Percentiles rank a stretch among this genome's conserved stretches.
These are phyloP conservation scores for Sandelia bainsii DNA, from an alignment of 2,797 vertebrate species.

Conservation along the genomic window DNA sequence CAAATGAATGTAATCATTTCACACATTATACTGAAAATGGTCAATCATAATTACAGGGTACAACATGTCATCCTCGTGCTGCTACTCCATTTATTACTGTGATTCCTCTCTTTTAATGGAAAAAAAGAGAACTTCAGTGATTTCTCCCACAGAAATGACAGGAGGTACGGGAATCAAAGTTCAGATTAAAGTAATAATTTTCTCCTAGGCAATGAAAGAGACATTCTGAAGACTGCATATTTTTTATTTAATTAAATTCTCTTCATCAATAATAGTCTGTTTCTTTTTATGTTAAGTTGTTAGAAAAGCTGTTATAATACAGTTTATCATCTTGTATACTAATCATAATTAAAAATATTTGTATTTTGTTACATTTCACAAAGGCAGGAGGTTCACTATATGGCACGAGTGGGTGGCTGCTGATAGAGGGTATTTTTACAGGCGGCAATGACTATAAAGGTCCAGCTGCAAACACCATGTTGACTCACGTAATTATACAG, in stretches of 20 bases:
- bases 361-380: not conserved
- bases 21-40: not conserved
- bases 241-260: not conserved
- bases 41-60: not conserved
- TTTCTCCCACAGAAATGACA: not conserved
- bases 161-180: constrained; percentile 24
- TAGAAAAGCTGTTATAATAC: not conserved
- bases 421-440: constrained; percentile 47
- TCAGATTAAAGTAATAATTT: constrained; percentile 9
- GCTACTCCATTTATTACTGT: not conserved
- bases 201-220: not conserved
- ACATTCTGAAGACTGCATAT: constrained; percentile 5
- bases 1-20: constrained; percentile 4
- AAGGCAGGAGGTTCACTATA: constrained; percentile 17
- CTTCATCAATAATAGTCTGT: not conserved
- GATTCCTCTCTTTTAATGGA: constrained; percentile 4
- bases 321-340: constrained; percentile 7
- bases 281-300: not conserved
- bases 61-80: not conserved
- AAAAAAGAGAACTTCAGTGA: not conserved
- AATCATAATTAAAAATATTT: constrained; percentile 20
- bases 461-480: constrained; percentile 9
- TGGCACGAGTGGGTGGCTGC: constrained; percentile 39
- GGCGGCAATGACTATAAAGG: constrained; percentile 28
- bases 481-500: constrained; percentile 60